Conservation (phyloP, 1,140 invertebrate genomes). For the Drosophila azteca region DNA sequence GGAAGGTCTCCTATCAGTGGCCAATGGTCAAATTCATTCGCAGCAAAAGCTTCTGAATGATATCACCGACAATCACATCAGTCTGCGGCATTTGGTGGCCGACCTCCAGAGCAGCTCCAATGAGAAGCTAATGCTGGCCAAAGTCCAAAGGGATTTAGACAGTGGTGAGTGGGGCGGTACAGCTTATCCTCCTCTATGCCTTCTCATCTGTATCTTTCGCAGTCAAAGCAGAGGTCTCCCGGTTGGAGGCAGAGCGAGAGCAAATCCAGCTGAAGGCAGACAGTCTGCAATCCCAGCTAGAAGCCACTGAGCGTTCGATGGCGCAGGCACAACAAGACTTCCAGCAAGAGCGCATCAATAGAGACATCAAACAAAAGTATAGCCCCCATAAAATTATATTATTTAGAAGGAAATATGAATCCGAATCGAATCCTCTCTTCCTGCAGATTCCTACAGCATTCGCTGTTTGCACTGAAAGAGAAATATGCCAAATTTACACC, state of each 20-base stretch:
- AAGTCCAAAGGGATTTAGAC: slow-evolving; percentile 75
- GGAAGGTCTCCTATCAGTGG: slow-evolving; percentile 80
- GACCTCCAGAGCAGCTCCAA: slow-evolving; percentile 77
- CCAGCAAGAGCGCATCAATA: slow-evolving; percentile 64
- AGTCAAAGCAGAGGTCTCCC: slow-evolving; percentile 70
- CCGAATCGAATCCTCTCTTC: not conserved
- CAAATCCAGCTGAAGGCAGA: slow-evolving; percentile 48
- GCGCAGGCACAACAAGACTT: slow-evolving; percentile 56
- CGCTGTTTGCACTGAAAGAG: slow-evolving; percentile 64
- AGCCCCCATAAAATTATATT: too few species aligned
- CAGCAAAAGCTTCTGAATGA: slow-evolving; percentile 78
- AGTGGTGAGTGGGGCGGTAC: slow-evolving; percentile 40
- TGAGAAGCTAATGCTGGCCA: slow-evolving; percentile 77
- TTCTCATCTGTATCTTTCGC: not conserved
- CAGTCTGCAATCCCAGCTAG: slow-evolving; percentile 38
- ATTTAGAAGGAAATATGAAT: not conserved
- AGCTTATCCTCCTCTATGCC: not conserved
- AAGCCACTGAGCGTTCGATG: slow-evolving; percentile 34
- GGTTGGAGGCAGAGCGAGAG: slow-evolving; percentile 58
- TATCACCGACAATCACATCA: slow-evolving; percentile 81
- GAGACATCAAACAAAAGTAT: slow-evolving; percentile 72
- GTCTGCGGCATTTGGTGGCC: slow-evolving; percentile 77
- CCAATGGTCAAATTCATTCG: slow-evolving; percentile 80
- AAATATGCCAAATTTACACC: slow-evolving; percentile 83
- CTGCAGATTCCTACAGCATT: slow-evolving; percentile 75